Conservation (phyloP, 2,113 vertebrate species). For the Galeopterus variegatus region DNA sequence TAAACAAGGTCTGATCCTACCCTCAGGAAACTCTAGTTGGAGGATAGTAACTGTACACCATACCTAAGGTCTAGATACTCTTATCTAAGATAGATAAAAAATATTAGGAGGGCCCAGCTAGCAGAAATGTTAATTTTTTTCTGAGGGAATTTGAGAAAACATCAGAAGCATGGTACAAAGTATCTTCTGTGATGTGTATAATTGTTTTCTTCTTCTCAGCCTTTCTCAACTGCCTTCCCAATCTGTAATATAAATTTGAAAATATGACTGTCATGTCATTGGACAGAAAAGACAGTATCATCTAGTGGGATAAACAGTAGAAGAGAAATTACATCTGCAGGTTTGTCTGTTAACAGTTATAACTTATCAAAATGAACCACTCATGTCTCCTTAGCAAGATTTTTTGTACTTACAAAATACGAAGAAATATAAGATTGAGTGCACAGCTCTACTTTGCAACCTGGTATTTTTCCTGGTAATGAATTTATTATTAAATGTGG, state of each 20-base stretch:
- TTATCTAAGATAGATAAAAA: background rate
- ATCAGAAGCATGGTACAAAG: background rate
- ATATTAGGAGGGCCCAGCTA: background rate
- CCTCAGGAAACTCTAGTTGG: no score
- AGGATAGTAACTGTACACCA: background rate
- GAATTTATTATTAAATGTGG: background rate
- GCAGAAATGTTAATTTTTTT: background rate
- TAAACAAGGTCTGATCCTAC: background rate
- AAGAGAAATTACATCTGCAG: conserved; percentile 9
- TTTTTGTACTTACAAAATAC: background rate
- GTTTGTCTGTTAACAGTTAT: background rate
- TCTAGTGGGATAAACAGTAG: background rate
- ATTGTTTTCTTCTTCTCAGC: background rate
- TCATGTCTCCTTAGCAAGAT: background rate
- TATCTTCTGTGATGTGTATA: background rate
- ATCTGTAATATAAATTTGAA: background rate
- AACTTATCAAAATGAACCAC: background rate
- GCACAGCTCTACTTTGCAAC: background rate
- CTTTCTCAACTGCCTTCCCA: background rate
- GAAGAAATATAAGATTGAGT: background rate
- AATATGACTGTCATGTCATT: background rate
- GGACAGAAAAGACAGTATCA: background rate
- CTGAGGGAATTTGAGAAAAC: background rate
- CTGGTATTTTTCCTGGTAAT: background rate
- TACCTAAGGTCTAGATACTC: background rate